A percentile compares a stretch with the other conserved stretches of the same genome.
Conservation (phyloP, 2,113 vertebrate species). For the Empidonax traillii region DNA sequence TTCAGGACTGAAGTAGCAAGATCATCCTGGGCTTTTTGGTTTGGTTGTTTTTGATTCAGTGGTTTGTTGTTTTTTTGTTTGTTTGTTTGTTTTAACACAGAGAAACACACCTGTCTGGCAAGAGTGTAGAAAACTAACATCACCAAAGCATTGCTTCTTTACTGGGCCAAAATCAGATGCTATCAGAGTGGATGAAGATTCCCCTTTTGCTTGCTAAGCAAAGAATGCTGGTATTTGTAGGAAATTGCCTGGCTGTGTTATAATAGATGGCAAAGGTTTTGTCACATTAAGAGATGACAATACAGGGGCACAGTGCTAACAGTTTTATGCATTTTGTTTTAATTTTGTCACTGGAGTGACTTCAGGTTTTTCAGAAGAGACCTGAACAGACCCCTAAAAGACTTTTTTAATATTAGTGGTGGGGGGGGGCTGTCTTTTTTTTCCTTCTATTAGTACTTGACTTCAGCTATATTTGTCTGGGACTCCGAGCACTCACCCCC, state of each 20-base stretch:
- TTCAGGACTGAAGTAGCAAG: neutral
- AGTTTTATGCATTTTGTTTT: neutral
- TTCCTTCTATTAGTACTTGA: neutral
- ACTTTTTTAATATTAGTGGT: neutral
- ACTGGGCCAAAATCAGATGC: neutral
- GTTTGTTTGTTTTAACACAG: neutral
- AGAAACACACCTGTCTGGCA: neutral
- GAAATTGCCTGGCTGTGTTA: neutral
- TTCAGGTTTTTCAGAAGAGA: neutral
- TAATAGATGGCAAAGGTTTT: neutral
- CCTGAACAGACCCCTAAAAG: neutral
- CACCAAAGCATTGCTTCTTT: neutral
- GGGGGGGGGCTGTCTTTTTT: too few species aligned
- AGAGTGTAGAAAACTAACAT: neutral
- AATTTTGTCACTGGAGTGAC: neutral
- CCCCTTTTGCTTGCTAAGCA: neutral
- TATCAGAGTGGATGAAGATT: neutral
- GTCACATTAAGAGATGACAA: neutral
- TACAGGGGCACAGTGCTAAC: neutral
- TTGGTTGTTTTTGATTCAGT: neutral
- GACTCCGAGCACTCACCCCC: neutral
- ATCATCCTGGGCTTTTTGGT: neutral
- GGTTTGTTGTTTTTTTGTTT: neutral
- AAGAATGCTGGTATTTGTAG: neutral
- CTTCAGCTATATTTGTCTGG: neutral